A percentile compares a stretch with the other conserved stretches of the same genome.
Evolutionary conservation across 2,888 invertebrate species (phyloP).

Genomic region (Palloptera scutellata): DNA sequence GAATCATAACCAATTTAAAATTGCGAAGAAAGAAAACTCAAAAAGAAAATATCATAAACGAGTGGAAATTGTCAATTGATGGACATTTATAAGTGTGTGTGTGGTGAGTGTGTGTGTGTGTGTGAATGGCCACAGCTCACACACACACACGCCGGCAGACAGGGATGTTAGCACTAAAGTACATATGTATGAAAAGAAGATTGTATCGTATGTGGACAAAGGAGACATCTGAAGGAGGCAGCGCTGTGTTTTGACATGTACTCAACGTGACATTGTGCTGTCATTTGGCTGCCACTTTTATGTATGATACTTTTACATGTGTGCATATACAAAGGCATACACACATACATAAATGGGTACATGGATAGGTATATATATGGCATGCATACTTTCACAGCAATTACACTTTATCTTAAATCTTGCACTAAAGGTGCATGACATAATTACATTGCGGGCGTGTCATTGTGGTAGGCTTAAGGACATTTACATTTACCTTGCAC

Average conservation of each 20-base stretch:
- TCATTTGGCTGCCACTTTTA: conserved; percentile 18
- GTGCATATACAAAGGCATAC: neutral
- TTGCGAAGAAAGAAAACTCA: conserved; percentile 1
- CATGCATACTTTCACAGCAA: conserved; percentile 45
- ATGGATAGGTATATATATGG: conserved; percentile 20
- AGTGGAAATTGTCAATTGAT: conserved; percentile 26
- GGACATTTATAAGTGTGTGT: neutral
- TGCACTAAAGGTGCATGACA: too few species aligned
- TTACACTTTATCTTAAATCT: neutral
- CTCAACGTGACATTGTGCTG: conserved; percentile 23
- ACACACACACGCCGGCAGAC: neutral
- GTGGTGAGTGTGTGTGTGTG: neutral
- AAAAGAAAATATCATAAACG: conserved; percentile 23
- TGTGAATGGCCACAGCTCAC: conserved; percentile 4
- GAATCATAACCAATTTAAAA: conserved; percentile 14
- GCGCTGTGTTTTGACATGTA: conserved; percentile 10
- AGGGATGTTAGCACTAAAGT: neutral
- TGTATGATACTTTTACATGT: neutral
- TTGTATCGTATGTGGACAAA: too few species aligned
- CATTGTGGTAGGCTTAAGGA: too few species aligned
- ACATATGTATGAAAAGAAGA: conserved; percentile 2
- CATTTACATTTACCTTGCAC: too few species aligned
- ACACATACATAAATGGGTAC: neutral
- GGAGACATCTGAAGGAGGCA: conserved; percentile 8
- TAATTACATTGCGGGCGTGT: too few species aligned